These are phyloP conservation scores for Macrobrachium rosenbergii DNA, from an alignment of 1,140 invertebrate genomes.

Conservation along the genomic window DNA sequence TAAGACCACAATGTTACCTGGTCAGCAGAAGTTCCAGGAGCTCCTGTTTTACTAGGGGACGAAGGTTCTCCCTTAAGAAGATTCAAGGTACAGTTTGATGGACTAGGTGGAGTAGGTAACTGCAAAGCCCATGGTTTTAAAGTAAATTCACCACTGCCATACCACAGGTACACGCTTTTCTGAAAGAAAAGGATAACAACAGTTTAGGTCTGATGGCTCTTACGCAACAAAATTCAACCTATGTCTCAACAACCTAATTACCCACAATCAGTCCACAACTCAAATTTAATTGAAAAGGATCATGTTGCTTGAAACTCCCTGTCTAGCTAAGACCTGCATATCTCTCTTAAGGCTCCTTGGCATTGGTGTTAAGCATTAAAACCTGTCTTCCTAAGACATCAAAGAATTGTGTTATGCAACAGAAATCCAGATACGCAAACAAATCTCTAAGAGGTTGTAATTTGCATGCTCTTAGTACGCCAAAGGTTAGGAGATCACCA, in stretches of 20 bases:
- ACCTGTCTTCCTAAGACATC: no score
- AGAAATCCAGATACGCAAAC: no score
- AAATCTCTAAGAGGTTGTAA: no score
- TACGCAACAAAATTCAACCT: neutral
- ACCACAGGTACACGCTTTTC: conserved; percentile 41
- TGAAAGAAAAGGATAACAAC: neutral
- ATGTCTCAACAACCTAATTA: neutral
- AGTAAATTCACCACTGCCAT: neutral
- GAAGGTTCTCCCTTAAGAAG: conserved; percentile 25
- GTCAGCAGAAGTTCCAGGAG: conserved; percentile 4
- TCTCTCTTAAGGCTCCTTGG: no score
- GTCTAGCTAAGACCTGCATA: no score
- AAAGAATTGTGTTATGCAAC: no score
- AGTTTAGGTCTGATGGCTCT: neutral
- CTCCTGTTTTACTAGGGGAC: neutral
- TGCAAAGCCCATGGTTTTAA: conserved; percentile 20
- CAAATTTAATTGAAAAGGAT: no score
- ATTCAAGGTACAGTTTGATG: conserved; percentile 25
- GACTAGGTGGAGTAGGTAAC: neutral
- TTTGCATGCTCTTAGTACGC: no score
- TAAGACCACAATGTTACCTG: conserved; percentile 17
- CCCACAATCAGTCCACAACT: no score
- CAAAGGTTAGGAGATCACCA: no score
- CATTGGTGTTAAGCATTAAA: no score
- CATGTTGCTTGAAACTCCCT: no score